Evolutionary conservation across 2,113 vertebrate species (phyloP).

Genomic region (Microcebus murinus): DNA sequence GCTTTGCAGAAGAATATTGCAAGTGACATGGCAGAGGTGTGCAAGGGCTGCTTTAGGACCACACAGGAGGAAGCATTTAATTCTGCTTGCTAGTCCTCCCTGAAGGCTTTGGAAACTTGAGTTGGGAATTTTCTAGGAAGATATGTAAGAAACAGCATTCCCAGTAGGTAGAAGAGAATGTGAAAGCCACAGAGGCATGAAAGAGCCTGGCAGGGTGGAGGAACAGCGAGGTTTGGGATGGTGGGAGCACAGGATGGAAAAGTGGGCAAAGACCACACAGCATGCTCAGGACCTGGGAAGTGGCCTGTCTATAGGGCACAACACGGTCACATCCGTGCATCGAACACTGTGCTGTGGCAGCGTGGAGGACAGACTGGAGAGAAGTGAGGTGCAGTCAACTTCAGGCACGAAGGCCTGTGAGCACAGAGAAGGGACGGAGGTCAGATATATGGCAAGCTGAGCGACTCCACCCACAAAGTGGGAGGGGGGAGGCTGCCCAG

Average conservation of each 20-base stretch:
- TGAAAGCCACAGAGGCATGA: not conserved
- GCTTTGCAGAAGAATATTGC: not conserved
- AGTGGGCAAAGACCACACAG: not conserved
- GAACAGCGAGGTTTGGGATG: not conserved
- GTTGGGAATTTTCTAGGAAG: not conserved
- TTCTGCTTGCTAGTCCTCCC: accelerated
- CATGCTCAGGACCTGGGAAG: not conserved
- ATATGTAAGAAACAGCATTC: not conserved
- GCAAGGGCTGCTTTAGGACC: not conserved
- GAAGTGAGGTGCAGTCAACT: not conserved
- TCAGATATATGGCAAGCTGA: accelerated
- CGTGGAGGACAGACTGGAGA: not conserved
- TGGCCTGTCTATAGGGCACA: accelerated
- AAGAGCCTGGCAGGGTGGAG: not conserved
- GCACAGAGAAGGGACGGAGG: not conserved
- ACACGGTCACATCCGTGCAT: accelerated
- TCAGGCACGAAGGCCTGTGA: not conserved
- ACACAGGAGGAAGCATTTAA: not conserved
- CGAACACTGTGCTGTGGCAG: not conserved
- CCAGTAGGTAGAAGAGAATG: not conserved
- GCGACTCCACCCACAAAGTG: not conserved
- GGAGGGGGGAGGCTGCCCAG: not conserved
- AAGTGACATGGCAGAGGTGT: not conserved
- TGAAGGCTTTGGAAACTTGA: not conserved
- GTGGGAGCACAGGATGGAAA: not conserved